These are phyloP conservation scores for Rhynchotus rufescens DNA, from an alignment of 2,797 vertebrate species.

Conservation along the genomic window DNA sequence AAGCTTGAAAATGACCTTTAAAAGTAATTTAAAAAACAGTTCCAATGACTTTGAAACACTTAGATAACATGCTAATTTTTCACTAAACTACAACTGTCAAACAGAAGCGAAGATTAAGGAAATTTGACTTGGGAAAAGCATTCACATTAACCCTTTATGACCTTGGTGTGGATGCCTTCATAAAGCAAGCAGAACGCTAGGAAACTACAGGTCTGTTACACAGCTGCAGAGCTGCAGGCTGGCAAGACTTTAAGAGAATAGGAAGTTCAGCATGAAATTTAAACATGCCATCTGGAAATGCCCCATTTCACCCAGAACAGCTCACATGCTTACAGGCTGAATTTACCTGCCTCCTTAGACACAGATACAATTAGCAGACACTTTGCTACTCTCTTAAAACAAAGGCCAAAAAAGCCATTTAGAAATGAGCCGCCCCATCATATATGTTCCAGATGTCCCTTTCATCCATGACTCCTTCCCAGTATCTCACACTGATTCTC, in stretches of 20 bases:
- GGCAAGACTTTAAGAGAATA: neutral
- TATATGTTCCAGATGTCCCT: neutral
- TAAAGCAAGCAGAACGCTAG: neutral
- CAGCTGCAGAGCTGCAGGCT: neutral
- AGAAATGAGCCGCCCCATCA: neutral
- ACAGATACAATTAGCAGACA: neutral
- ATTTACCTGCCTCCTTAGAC: neutral
- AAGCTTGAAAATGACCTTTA: conserved; percentile 73
- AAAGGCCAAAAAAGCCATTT: conserved; percentile 9
- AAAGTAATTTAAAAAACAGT: conserved; percentile 58
- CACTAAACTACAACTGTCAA: conserved; percentile 6
- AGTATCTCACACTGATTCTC: neutral
- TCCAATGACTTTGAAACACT: conserved; percentile 36
- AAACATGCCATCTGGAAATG: conserved; percentile 18
- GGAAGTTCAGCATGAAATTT: neutral
- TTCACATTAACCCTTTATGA: neutral
- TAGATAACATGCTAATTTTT: conserved; percentile 50
- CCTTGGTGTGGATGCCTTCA: neutral
- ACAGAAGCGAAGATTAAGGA: conserved; percentile 12
- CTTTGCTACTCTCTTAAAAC: neutral
- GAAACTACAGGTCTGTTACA: neutral
- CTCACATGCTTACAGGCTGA: conserved; percentile 1
- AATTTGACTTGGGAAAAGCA: conserved; percentile 20
- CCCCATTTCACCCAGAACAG: neutral
- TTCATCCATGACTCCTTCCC: neutral